Base-by-base conservation (phyloP, 2,888 invertebrate genomes). In the Cepaea hortensis region DNA sequence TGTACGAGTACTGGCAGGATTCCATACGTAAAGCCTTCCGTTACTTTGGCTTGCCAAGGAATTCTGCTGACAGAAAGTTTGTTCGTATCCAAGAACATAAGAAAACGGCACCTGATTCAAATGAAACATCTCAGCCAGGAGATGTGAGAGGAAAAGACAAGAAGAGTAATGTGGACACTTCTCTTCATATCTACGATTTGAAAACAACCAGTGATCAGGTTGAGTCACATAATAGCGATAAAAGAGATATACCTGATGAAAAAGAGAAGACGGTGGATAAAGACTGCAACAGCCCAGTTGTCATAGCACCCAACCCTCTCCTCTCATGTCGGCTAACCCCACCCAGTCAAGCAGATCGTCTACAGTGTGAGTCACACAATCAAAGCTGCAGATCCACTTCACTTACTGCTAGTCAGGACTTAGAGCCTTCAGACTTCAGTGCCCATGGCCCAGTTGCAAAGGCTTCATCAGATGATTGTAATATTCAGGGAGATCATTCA, bases 1-100 rank as follows among this genome's bases (percentile, higher is more conserved):
- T 95, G 48, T 95, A 94, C 90, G 95, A 95, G 75, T 95, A 95
- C 90, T 95, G 95, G 87, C 92, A 94, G 79, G 94, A 94, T 68
- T 94, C 95, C 80, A 91, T 95, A 65, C 92, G 94, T 80, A 93
- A 92, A 61, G 93, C 95, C 2, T 95, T 94, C 89, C 90, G 93
- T 48, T 95, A 95, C 91, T 95, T 95, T 92, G 95, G 89, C 70
- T 86, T 91, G 81, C 92, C 92, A 0, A 89, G 91, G 11, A 89
- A 90, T 73, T 86, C 85, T 18, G 81, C 88, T 18, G 90, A 89
- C 50, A 81, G 85, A 35, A 86, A 88, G n/a, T 68, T 82, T 4
- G 77, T 70, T 70, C 81, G 68, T 7, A 18, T 68, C 13, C 81
- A 86, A n/a, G 80, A 11, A n/a, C 70, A 77, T 3, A 79, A 79